A percentile compares a stretch with the other conserved stretches of the same genome.
Evolutionary conservation across 2,113 vertebrate genomes (phyloP).

Genomic region (Onychorhynchus coronatus): DNA sequence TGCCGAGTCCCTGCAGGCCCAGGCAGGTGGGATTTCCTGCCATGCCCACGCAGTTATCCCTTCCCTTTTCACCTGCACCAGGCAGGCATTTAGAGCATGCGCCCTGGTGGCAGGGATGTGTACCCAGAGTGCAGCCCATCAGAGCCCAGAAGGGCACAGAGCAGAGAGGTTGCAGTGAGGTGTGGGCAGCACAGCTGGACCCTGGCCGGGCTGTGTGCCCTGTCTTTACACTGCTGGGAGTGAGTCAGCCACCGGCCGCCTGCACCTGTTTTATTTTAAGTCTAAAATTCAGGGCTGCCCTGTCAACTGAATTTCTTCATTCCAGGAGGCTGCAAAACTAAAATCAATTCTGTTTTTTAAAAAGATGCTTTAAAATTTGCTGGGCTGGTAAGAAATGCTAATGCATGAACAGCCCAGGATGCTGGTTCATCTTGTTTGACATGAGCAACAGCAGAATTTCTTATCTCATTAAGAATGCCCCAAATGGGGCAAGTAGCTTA

Average conservation of each 20-base stretch:
- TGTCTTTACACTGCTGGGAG: neutral
- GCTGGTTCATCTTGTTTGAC: neutral
- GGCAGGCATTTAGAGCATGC: neutral
- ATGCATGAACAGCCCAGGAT: neutral
- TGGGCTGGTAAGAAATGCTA: neutral
- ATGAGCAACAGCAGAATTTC: neutral
- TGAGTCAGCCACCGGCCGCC: neutral
- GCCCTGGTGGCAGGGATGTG: accelerated
- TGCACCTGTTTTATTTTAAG: neutral
- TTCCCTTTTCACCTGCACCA: neutral
- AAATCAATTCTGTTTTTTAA: neutral
- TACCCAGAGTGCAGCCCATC: neutral
- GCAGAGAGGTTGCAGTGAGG: neutral
- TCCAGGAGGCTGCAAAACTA: neutral
- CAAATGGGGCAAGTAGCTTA: neutral
- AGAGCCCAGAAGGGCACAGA: neutral
- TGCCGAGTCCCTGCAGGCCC: neutral
- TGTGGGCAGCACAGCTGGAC: neutral
- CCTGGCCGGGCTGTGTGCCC: neutral
- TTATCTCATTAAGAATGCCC: neutral
- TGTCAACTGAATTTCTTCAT: neutral
- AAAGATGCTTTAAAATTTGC: neutral
- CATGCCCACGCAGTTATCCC: accelerated
- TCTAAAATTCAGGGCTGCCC: neutral
- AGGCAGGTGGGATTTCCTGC: neutral